Conservation (phyloP, 2,888 invertebrate genomes). For the Callosobruchus maculatus region DNA sequence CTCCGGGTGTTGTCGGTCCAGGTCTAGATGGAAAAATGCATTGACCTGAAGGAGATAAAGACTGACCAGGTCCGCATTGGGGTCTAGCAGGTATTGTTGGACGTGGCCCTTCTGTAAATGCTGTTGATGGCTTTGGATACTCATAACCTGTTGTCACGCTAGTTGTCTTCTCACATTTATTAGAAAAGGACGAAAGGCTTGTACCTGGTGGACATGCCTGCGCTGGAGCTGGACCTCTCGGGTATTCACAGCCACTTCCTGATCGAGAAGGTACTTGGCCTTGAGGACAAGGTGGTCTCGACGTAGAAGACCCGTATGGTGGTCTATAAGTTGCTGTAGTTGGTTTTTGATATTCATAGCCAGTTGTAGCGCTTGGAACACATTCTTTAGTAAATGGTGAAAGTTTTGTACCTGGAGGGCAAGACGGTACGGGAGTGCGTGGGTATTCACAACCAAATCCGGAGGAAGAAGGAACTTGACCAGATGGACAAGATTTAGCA, state of each 20-base stretch:
- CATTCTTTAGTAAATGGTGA: too few relatives aligned
- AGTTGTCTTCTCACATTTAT: neutral
- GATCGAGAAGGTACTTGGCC: conserved; percentile 6
- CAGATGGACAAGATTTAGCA: too few relatives aligned
- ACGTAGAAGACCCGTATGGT: conserved; percentile 18
- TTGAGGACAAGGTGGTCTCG: conserved; percentile 16
- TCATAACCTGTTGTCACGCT: neutral
- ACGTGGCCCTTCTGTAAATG: conserved; percentile 3
- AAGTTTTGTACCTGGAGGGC: too few relatives aligned
- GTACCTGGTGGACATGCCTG: neutral
- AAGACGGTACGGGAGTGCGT: too few relatives aligned
- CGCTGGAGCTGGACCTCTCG: neutral
- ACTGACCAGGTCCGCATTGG: conserved; percentile 6
- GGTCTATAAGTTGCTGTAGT: conserved; percentile 5
- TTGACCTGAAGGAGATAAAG: neutral
- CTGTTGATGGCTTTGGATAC: neutral
- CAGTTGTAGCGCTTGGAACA: too few relatives aligned
- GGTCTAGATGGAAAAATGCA: conserved; percentile 1
- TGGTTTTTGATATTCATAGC: too few relatives aligned
- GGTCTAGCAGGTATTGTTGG: conserved; percentile 5
- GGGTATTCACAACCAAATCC: too few relatives aligned
- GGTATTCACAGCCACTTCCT: conserved; percentile 11
- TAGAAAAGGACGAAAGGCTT: neutral
- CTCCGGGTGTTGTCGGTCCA: neutral
- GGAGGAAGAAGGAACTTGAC: too few relatives aligned